phyloP scores from a whole-genome alignment of 2,797 vertebrate species.

The Momotus momota region DNA sequence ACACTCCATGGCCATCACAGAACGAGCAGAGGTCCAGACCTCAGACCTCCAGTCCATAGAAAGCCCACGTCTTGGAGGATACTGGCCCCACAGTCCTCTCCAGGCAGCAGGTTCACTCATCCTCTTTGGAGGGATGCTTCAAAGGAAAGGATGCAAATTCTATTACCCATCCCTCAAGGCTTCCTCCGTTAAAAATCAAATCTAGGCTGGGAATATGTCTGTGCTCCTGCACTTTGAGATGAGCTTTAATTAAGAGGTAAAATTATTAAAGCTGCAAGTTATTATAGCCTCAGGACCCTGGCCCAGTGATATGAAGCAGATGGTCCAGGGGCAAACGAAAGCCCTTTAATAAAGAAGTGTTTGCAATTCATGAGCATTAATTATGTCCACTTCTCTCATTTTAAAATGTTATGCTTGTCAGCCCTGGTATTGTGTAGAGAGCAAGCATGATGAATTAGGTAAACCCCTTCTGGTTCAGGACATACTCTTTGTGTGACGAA shows the following conservation, averaged over 20 bases:
- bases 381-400: slow-evolving; percentile 87
- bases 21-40: background rate
- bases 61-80: background rate
- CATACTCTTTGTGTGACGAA: slow-evolving; percentile 81
- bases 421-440: slow-evolving; percentile 76
- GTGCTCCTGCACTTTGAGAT: slow-evolving; percentile 53
- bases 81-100: accelerated
- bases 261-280: slow-evolving; percentile 91
- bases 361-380: slow-evolving; percentile 98
- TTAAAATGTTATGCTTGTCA: slow-evolving; percentile 90
- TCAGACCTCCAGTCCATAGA: background rate
- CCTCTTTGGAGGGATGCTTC: background rate
- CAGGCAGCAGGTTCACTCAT: background rate
- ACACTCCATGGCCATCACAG: accelerated
- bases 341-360: slow-evolving; percentile 84
- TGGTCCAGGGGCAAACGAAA: slow-evolving; percentile 82
- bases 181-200: slow-evolving; percentile 19
- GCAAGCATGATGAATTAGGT: slow-evolving; percentile 91
- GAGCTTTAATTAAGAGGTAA: slow-evolving; percentile 87
- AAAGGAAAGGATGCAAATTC: slow-evolving; percentile 23
- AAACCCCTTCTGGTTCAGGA: slow-evolving; percentile 90
- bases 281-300: slow-evolving; percentile 81
- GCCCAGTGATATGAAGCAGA: slow-evolving; percentile 89
- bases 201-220: slow-evolving; percentile 41
- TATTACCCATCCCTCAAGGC: slow-evolving; percentile 34